These are phyloP conservation scores for Corythaixoides concolor DNA, from an alignment of 2,113 vertebrate species.

Conservation along the genomic window DNA sequence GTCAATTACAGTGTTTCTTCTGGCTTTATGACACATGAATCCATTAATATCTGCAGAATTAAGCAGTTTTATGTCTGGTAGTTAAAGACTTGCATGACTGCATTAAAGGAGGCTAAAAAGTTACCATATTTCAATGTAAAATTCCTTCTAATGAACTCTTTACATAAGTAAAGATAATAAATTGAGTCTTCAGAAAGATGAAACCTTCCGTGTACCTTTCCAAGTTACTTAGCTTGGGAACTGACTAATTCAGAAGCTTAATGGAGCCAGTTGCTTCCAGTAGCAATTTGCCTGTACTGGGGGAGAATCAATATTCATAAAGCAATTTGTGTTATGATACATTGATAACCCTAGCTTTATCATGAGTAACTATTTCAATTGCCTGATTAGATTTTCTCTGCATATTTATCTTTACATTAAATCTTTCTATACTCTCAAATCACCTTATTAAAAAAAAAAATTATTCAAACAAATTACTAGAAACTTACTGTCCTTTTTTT, in stretches of 20 bases:
- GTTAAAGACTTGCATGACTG: neutral
- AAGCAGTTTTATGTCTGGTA: slow-evolving; percentile 20
- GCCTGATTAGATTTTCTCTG: neutral
- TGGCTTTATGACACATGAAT: neutral
- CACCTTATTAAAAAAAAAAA: neutral
- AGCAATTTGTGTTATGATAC: neutral
- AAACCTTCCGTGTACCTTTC: neutral
- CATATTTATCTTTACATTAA: neutral
- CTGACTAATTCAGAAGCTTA: neutral
- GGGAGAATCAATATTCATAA: neutral
- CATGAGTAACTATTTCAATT: neutral
- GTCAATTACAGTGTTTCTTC: neutral
- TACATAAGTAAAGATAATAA: slow-evolving; percentile 17
- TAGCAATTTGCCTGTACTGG: neutral
- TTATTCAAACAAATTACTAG: neutral
- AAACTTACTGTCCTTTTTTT: neutral
- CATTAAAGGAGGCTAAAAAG: slow-evolving; percentile 21
- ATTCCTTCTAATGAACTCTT: slow-evolving; percentile 24
- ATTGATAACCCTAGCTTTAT: neutral
- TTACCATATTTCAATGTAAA: slow-evolving; percentile 25
- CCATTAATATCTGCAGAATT: slow-evolving; percentile 17
- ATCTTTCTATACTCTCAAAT: neutral
- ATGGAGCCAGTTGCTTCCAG: neutral
- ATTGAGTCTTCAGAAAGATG: neutral
- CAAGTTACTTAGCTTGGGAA: neutral